These are phyloP conservation scores for Harpalus rufipes DNA, from an alignment of 2,888 invertebrate genomes.

Conservation along the genomic window DNA sequence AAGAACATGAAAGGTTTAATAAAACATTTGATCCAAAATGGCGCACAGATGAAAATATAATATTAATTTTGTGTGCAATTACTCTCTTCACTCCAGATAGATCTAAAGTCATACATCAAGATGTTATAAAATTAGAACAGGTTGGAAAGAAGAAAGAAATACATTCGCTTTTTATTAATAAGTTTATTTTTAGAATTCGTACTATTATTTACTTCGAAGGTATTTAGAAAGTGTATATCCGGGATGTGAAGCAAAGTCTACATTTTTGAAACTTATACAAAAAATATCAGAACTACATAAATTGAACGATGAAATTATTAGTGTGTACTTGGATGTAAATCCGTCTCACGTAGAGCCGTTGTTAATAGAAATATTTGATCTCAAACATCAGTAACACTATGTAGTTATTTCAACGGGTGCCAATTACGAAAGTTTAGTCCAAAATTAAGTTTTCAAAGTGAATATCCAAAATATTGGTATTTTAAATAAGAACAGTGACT, in stretches of 20 bases:
- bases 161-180: constrained; percentile 15
- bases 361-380: constrained; percentile 96
- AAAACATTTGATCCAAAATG: constrained; percentile 91
- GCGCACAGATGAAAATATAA: constrained; percentile 92
- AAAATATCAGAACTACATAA: constrained; percentile 94
- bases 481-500: no score
- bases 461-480: neutral
- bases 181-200: constrained; percentile 85
- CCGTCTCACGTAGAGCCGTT: constrained; percentile 94
- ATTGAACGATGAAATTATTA: constrained; percentile 94
- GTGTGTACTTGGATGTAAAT: constrained; percentile 95
- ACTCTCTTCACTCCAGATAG: constrained; percentile 93
- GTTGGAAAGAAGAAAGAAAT: constrained; percentile 76
- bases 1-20: constrained; percentile 91
- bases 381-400: constrained; percentile 81
- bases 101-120: constrained; percentile 88
- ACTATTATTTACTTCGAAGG: constrained; percentile 91
- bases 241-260: constrained; percentile 92
- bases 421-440: neutral
- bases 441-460: neutral
- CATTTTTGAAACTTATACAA: constrained; percentile 92
- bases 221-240: constrained; percentile 91
- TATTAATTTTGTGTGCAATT: constrained; percentile 94
- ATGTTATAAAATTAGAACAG: constrained; percentile 92
- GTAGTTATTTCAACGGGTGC: neutral